A percentile compares a stretch with the other conserved stretches of the same genome.
Evolutionary conservation across 1,140 invertebrate genomes (phyloP).

Genomic region (Drosophila bocki): DNA sequence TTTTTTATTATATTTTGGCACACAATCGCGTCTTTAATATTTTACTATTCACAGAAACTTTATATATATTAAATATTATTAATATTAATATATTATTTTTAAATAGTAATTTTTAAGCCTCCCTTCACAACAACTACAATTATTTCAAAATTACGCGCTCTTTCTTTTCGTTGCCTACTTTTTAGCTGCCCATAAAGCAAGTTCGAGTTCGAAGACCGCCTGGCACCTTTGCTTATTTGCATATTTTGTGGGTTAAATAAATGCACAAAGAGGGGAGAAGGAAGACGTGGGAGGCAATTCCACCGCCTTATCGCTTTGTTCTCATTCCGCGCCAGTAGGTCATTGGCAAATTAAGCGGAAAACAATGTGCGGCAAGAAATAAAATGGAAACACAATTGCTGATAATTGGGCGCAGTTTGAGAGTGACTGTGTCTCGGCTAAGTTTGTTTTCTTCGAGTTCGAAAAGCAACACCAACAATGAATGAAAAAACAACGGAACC

Average conservation of each 20-base stretch:
- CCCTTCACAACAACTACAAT: too few species aligned
- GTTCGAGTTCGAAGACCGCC: neutral
- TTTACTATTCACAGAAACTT: neutral
- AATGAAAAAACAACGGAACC: slow-evolving; percentile 61
- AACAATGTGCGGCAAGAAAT: slow-evolving; percentile 21
- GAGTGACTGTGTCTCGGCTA: slow-evolving; percentile 9
- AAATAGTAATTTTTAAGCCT: neutral
- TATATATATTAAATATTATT: too few species aligned
- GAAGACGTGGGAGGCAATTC: neutral
- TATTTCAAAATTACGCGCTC: neutral
- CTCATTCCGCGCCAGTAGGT: slow-evolving; percentile 57
- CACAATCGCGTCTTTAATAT: neutral
- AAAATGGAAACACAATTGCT: slow-evolving; percentile 19
- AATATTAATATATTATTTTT: neutral
- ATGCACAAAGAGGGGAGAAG: neutral
- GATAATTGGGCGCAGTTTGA: slow-evolving; percentile 27
- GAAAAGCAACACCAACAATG: slow-evolving; percentile 35
- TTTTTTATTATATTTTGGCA: neutral
- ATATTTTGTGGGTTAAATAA: slow-evolving; percentile 15
- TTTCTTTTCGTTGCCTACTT: slow-evolving; percentile 43
- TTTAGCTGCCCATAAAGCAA: slow-evolving; percentile 12
- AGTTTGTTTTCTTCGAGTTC: slow-evolving; percentile 18
- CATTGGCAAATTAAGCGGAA: slow-evolving; percentile 61
- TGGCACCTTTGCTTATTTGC: slow-evolving; percentile 15
- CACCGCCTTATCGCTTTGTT: slow-evolving; percentile 30